Conservation (phyloP, 2,797 vertebrate species). For the Poliocrania exsul region DNA sequence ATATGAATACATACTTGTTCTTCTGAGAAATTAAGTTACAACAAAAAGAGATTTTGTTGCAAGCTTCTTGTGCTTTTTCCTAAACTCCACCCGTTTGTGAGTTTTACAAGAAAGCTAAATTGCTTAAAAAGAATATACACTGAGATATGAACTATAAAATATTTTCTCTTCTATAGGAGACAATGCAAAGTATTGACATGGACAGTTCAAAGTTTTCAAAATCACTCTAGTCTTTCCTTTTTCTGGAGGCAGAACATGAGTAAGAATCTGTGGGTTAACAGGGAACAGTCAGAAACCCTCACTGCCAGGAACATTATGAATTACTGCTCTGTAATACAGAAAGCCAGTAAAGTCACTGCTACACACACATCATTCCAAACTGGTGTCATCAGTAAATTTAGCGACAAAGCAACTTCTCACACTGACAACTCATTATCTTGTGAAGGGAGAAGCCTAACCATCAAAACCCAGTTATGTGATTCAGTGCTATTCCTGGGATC, state of each 20-base stretch:
- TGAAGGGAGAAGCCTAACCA: not conserved
- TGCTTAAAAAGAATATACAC: not conserved
- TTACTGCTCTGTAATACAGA: constrained; percentile 25
- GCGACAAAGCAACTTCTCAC: not conserved
- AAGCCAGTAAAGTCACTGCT: not conserved
- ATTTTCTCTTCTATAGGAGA: not conserved
- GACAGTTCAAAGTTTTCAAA: not conserved
- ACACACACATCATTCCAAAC: not conserved
- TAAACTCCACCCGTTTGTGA: not conserved
- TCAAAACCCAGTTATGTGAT: not conserved
- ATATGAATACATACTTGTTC: not conserved
- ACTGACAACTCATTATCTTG: not conserved
- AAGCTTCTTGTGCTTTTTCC: not conserved
- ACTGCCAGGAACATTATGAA: constrained; percentile 8
- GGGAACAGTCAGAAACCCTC: not conserved
- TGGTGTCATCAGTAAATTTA: constrained; percentile 46
- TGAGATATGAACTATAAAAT: not conserved
- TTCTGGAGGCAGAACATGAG: not conserved
- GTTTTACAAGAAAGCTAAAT: not conserved
- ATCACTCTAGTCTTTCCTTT: not conserved
- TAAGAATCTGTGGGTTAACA: constrained; percentile 3
- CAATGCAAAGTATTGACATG: not conserved
- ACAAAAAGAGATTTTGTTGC: not conserved
- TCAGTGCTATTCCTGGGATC: not conserved
- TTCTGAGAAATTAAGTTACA: not conserved